phyloP scores from a whole-genome alignment of 2,888 invertebrate genomes.

The Sinohyriopsis cumingii region DNA sequence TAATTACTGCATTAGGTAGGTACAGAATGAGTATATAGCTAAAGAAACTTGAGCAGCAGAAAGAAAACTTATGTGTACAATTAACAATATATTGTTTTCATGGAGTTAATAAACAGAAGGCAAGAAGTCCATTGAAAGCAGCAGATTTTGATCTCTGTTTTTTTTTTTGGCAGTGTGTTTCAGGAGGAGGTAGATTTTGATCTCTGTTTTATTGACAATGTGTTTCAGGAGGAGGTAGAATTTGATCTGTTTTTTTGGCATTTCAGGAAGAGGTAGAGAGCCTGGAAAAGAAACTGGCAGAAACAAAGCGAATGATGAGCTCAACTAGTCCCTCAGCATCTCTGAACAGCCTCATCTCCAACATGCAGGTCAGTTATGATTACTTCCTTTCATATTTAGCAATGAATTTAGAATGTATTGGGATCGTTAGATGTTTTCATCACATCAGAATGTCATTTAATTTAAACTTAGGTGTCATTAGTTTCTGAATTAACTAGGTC shows the following conservation, averaged over 20 bases:
- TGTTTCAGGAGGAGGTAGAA: constrained; percentile 6
- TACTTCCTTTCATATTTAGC: not conserved
- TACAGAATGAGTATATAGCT: too few relatives aligned
- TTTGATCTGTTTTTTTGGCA: too few relatives aligned
- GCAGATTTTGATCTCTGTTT: too few relatives aligned
- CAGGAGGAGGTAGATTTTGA: constrained; percentile 46
- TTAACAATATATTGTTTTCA: too few relatives aligned
- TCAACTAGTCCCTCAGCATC: constrained; percentile 37
- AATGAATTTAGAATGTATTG: not conserved
- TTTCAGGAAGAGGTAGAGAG: constrained; percentile 49
- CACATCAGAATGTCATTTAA: too few relatives aligned
- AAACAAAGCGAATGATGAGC: constrained; percentile 47
- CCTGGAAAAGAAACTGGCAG: constrained; percentile 47
- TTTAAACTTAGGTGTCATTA: not conserved
- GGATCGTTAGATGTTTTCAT: not conserved
- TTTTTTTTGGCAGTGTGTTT: not conserved
- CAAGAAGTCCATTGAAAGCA: too few relatives aligned
- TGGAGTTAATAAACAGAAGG: too few relatives aligned
- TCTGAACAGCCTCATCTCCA: constrained; percentile 51
- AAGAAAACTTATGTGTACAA: too few relatives aligned
- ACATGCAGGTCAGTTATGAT: constrained; percentile 50
- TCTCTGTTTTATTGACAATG: not conserved
- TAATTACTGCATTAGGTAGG: too few relatives aligned
- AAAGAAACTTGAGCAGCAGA: too few relatives aligned
- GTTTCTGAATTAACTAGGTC: not conserved